Conservation (phyloP, 2,797 vertebrate species). For the Hemibagrus guttatus region DNA sequence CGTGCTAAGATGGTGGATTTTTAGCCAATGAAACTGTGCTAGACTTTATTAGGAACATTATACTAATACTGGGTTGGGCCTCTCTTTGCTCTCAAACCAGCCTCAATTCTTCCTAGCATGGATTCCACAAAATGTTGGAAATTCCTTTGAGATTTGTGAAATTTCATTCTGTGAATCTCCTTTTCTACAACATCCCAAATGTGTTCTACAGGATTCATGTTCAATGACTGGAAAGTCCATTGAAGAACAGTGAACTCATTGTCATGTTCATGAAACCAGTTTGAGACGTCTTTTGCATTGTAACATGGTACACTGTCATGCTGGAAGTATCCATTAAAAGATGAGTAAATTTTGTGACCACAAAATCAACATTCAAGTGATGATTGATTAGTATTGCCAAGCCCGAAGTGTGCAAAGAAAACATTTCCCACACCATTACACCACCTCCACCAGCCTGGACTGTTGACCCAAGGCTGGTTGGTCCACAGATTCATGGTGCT, state of each 20-base stretch:
- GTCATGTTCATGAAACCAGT: background rate
- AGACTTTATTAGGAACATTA: background rate
- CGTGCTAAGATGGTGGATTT: background rate
- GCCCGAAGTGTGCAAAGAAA: too few species aligned
- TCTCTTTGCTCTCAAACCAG: background rate
- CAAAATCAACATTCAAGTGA: background rate
- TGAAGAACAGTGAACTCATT: background rate
- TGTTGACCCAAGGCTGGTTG: background rate
- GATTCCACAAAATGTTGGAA: background rate
- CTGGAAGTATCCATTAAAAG: background rate
- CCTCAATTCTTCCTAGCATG: background rate
- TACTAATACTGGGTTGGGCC: background rate
- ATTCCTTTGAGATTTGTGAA: background rate
- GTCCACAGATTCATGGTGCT: background rate
- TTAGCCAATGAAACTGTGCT: background rate
- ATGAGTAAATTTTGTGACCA: background rate
- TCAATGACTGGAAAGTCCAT: too few species aligned
- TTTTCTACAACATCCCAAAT: background rate
- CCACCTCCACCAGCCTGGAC: background rate
- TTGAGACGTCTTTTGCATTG: background rate
- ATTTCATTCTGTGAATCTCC: background rate
- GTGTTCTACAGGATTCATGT: background rate
- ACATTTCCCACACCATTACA: background rate
- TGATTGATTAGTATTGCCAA: background rate
- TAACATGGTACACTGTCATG: background rate